Evolutionary conservation across 2,888 invertebrate species (phyloP).

Genomic region (Ditylenchus weischeri): DNA sequence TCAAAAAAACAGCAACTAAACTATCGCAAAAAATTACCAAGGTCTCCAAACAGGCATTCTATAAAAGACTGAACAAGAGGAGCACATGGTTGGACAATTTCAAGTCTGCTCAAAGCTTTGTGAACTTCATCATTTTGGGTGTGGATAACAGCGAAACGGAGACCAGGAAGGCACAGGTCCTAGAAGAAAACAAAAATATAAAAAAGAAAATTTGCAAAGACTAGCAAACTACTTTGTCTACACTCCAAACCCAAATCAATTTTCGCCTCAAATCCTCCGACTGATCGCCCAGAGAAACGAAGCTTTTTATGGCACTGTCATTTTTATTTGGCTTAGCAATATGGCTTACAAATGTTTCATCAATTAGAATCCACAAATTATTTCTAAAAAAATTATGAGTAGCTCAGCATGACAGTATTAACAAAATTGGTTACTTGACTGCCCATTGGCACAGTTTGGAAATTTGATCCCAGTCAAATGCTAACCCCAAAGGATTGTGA

Average conservation of each 20-base stretch:
- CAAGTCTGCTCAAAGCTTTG: slow-evolving; percentile 36
- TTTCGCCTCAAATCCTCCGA: slow-evolving; percentile 26
- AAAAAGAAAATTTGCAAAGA: neutral
- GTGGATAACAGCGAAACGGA: slow-evolving; percentile 41
- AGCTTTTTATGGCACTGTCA: slow-evolving; percentile 30
- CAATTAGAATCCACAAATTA: slow-evolving; percentile 40
- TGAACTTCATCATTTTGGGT: slow-evolving; percentile 34
- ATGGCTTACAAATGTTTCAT: slow-evolving; percentile 40
- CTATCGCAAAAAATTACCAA: neutral
- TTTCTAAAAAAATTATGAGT: slow-evolving; percentile 31
- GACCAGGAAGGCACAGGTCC: slow-evolving; percentile 47
- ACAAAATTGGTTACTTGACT: slow-evolving; percentile 33
- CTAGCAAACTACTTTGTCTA: slow-evolving; percentile 47
- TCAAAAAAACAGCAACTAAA: neutral
- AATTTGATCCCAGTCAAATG: slow-evolving; percentile 46
- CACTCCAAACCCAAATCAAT: slow-evolving; percentile 53
- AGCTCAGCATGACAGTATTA: neutral
- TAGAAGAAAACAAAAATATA: slow-evolving; percentile 1
- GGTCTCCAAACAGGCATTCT: neutral
- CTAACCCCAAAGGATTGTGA: slow-evolving; percentile 56
- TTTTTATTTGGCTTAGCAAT: slow-evolving; percentile 14
- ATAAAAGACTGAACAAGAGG: slow-evolving; percentile 39
- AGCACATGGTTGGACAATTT: slow-evolving; percentile 43
- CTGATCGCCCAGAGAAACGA: slow-evolving; percentile 39
- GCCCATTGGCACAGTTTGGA: slow-evolving; percentile 52